Evolutionary conservation across 2,797 vertebrate species (phyloP).

Genomic region (Rallus crepitans): DNA sequence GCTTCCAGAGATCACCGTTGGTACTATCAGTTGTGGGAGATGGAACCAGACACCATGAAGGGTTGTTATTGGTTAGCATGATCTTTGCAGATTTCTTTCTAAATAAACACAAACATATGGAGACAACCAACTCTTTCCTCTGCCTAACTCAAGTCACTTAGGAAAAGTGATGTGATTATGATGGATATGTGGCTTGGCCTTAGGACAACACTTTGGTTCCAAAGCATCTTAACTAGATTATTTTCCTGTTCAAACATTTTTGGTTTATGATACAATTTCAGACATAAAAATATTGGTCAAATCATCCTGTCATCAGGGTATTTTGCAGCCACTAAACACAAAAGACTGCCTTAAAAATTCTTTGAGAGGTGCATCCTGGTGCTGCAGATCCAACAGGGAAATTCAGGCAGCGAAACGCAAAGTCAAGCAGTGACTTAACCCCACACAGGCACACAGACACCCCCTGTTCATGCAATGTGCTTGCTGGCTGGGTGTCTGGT

Average conservation of each 20-base stretch:
- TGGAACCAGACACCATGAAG: not conserved
- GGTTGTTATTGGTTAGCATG: not conserved
- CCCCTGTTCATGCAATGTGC: accelerated
- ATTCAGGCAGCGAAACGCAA: not conserved
- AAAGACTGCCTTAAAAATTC: not conserved
- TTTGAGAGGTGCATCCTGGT: not conserved
- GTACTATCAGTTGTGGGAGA: not conserved
- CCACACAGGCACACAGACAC: not conserved
- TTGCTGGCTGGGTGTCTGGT: not conserved
- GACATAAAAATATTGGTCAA: not conserved
- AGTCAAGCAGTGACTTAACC: not conserved
- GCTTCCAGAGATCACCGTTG: not conserved
- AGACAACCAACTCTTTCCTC: not conserved
- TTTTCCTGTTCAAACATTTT: not conserved
- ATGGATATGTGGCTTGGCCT: not conserved
- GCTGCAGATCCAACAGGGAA: not conserved
- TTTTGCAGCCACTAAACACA: not conserved
- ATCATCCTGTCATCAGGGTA: not conserved
- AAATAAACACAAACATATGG: not conserved
- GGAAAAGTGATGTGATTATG: not conserved
- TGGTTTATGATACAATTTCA: not conserved
- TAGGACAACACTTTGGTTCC: not conserved
- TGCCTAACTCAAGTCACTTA: not conserved
- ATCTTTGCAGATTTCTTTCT: not conserved
- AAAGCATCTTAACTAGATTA: not conserved